Percentiles rank a stretch among this genome's conserved stretches.
Evolutionary conservation across 2,888 invertebrate genomes (phyloP).

Genomic region (Pharmacophagus antenor): DNA sequence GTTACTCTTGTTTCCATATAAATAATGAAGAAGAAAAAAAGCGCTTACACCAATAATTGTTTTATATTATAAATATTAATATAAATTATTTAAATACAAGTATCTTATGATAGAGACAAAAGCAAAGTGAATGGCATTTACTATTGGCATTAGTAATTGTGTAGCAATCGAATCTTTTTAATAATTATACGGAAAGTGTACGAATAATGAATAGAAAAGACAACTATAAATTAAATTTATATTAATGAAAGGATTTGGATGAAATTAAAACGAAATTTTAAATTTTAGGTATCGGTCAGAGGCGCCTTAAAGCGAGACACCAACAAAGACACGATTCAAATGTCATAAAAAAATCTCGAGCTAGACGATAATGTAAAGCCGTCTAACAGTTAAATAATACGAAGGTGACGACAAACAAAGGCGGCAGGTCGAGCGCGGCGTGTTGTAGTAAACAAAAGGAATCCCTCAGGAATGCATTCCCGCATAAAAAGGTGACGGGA

Average conservation of each 20-base stretch:
- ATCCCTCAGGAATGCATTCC: conserved; percentile 77
- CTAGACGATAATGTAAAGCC: conserved; percentile 57
- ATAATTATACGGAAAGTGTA: no score
- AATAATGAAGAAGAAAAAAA: no score
- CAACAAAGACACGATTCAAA: conserved; percentile 12
- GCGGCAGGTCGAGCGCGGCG: conserved; percentile 55
- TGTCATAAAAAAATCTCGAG: conserved; percentile 43
- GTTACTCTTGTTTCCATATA: neutral
- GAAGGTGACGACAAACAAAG: conserved; percentile 60
- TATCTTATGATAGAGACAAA: no score
- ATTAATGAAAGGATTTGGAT: no score
- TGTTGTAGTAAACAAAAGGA: conserved; percentile 77
- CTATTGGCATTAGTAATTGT: no score
- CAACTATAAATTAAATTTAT: no score
- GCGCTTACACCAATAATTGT: no score
- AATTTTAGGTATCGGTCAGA: neutral
- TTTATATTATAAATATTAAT: no score
- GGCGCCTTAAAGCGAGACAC: neutral
- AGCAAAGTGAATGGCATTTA: no score
- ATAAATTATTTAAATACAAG: no score
- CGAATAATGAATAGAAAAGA: no score
- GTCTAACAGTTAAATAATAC: conserved; percentile 56
- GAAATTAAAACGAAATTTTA: neutral
- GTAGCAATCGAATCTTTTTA: no score
- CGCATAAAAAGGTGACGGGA: conserved; percentile 71